Evolutionary conservation across 1,140 invertebrate genomes (phyloP), one percentile per base, ranked within the genome.

Genomic region (Lordiphosa clarofinis): DNA sequence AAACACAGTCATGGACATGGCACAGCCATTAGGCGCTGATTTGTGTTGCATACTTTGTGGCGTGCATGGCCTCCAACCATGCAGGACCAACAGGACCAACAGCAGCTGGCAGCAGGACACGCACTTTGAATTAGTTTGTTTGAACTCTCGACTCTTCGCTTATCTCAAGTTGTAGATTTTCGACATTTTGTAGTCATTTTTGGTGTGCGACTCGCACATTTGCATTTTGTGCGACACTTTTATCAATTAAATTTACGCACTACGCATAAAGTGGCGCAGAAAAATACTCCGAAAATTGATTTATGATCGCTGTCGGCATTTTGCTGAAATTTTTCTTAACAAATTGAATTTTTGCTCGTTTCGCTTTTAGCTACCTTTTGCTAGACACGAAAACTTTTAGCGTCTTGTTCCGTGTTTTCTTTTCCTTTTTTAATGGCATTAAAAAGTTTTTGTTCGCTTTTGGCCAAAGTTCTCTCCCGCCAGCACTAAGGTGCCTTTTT

Each of bases 81-180:
- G 24, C 65, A 65, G 64, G 59, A 38, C 43, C 69, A 54, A 57
- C 50, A 48, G 50, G 39, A 44, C 38, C 46, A 60, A 42, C 39
- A 43, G 31, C 43, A 52, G 42, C 28, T n/a, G 43, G 40, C 60
- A 57, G 54, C 55, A 62, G 50, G 42, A 44, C 56, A 67, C 56
- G 42, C 76, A 82, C 78, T 82, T 73, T 84, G 78, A 78, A 84
- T 84, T 84, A 84, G 78, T 84, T 84, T 84, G 78, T 84, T 84
- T 84, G 78, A 84, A 84, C 64, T 82, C 70, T 66, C 50, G 31
- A 55, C 53, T 35, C 54, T 57, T 4, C 35, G 55, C 33, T 67
- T 84, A 84, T 84, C 78, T 84, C 73, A 84, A 84, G 78, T 73
- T 73, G 78, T 84, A 84, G 78, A 84, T 84, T 84, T 84, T 70